Base-by-base conservation (phyloP, 2,888 invertebrate species). In the Leptinotarsa tumamoca region DNA sequence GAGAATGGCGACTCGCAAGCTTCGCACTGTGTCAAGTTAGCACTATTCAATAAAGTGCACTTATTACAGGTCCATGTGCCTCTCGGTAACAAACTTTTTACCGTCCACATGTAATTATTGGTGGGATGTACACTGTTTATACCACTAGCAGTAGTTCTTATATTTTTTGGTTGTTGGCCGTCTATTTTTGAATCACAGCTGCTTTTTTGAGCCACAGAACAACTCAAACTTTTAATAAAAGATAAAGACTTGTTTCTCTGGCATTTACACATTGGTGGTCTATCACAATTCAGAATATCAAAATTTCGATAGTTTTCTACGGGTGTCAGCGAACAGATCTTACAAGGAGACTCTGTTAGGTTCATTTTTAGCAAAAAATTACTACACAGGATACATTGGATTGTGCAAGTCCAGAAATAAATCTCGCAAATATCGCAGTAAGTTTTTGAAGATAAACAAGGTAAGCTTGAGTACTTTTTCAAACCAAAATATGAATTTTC, bases 11-110 rank as follows among this genome's bases (percentile, higher is more conserved):
- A 91, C 82, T 94, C 91, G 83, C 95, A 95, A 0, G 94, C 94
- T 83, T 94, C 94, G 87, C 95, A 95, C 77, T 93, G 90, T 7
- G 92, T 91, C 77, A 91, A 90, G 49, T 91, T 90, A 0, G 91
- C 91, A 71, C 92, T 90, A 88, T 95, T 95, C 81, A 94, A 92
- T 52, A 95, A 88, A 0, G 95, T 95, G 86, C 95, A 95, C 83
- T 94, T 91, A 81, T 91, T 91, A 84, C 94, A 94, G 17, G 93
- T 91, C 94, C 94, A 94, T 70, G 90, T 91, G 75, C 80, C 74
- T 76, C 82, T 80, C 73, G 84, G 80, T 77, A 74, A 82, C 80
- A 83, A 81, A 80, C 81, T 84, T 76, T 86, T 86, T 23, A 85
- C 80, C 71, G 84, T 85, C 87, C 87, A 88, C 77, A 86, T 84